Conservation (phyloP, 2,797 vertebrate genomes). For the Sebastes umbrosus region DNA sequence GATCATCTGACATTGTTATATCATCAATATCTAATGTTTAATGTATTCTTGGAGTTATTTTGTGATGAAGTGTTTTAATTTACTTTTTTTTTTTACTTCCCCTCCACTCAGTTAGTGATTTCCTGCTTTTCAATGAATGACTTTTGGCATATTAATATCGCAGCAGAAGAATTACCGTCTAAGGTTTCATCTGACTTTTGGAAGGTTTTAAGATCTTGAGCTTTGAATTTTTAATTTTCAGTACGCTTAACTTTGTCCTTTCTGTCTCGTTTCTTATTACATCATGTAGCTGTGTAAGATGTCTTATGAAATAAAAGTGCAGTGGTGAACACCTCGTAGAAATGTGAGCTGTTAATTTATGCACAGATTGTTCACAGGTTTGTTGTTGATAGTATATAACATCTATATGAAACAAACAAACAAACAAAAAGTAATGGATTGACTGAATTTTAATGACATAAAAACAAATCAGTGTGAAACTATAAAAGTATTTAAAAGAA, state of each 20-base stretch:
- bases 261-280: neutral
- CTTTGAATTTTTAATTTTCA: neutral
- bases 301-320: neutral
- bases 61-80: conserved; percentile 67
- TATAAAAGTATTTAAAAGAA: neutral
- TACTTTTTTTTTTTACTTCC: neutral
- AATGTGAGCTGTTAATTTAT: neutral
- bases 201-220: neutral
- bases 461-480: neutral
- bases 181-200: conserved; percentile 1
- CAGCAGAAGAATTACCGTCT: neutral
- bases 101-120: conserved; percentile 7
- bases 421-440: neutral
- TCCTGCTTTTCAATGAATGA: conserved; percentile 22
- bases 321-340: neutral
- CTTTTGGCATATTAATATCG: conserved; percentile 7
- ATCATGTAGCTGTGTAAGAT: neutral
- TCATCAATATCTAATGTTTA: conserved; percentile 45
- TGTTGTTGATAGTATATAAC: neutral
- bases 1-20: conserved; percentile 35
- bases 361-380: neutral
- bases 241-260: neutral
- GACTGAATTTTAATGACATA: neutral
- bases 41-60: conserved; percentile 47
- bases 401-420: neutral